Evolutionary conservation across 2,888 invertebrate species (phyloP).

Genomic region (Micoletzkya japonica): DNA sequence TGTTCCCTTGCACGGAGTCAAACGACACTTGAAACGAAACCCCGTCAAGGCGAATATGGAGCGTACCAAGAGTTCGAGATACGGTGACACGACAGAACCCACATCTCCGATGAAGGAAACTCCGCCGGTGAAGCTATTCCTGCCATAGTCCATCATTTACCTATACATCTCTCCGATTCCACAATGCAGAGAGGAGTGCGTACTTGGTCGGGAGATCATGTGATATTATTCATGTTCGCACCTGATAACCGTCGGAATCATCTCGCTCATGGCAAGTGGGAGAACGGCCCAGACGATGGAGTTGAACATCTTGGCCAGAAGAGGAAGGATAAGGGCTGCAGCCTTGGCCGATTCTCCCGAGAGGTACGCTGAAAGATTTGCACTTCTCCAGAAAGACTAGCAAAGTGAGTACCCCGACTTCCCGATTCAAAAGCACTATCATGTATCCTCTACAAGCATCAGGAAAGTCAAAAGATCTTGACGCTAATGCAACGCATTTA

Average conservation of each 20-base stretch:
- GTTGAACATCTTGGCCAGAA: constrained; percentile 57
- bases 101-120: constrained; percentile 57
- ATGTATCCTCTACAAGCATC: neutral
- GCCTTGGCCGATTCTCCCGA: too few relatives aligned
- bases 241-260: constrained; percentile 32
- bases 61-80: constrained; percentile 50
- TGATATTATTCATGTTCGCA: neutral
- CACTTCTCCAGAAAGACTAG: neutral
- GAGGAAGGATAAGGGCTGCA: constrained; percentile 45
- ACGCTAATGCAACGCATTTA: neutral
- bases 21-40: neutral
- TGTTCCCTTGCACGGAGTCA: neutral
- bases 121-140: constrained; percentile 56
- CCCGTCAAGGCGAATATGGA: neutral
- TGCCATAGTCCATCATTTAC: neutral
- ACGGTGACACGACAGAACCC: constrained; percentile 58
- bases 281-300: constrained; percentile 56
- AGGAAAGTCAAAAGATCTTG: neutral
- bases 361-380: constrained; percentile 1
- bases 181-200: neutral
- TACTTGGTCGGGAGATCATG: neutral
- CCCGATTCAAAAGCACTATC: neutral
- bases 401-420: neutral
- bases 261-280: constrained; percentile 54
- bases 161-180: neutral